These are phyloP conservation scores for Actinostola sp. DNA, from an alignment of 92 coral and sea anemone species.

Conservation along the genomic window DNA sequence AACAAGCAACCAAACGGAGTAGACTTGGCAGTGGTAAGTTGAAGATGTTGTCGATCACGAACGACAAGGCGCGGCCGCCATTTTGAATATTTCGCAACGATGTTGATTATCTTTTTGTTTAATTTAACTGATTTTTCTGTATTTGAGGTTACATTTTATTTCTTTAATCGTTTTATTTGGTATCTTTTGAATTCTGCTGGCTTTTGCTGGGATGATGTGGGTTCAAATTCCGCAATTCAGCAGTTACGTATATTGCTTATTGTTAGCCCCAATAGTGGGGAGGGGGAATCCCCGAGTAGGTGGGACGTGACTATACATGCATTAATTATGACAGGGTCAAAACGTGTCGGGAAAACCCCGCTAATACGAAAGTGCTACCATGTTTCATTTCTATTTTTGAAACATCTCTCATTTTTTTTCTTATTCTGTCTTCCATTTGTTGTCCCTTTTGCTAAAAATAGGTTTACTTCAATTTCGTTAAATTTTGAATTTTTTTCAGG, in stretches of 20 bases:
- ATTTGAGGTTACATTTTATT: no score
- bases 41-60: neutral
- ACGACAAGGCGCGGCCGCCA: conserved; percentile 4
- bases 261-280: neutral
- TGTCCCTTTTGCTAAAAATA: neutral
- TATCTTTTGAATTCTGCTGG: no score
- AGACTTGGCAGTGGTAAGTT: conserved; percentile 83
- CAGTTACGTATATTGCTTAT: neutral
- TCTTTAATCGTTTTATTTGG: no score
- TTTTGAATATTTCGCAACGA: conserved; percentile 5
- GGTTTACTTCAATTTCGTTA: neutral
- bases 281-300: conserved; percentile 36
- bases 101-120: no score
- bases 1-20: conserved; percentile 58
- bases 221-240: neutral
- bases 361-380: neutral
- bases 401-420: neutral
- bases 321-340: neutral
- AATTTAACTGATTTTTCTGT: no score
- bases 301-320: neutral
- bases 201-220: neutral
- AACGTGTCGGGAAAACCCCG: neutral
- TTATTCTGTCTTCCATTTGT: neutral
- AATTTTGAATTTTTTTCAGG: conserved; percentile 66
- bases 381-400: neutral